A percentile compares a stretch with the other conserved stretches of the same genome.
These are phyloP conservation scores for Potorous gilbertii DNA, from an alignment of 2,797 vertebrate genomes.

Conservation along the genomic window DNA sequence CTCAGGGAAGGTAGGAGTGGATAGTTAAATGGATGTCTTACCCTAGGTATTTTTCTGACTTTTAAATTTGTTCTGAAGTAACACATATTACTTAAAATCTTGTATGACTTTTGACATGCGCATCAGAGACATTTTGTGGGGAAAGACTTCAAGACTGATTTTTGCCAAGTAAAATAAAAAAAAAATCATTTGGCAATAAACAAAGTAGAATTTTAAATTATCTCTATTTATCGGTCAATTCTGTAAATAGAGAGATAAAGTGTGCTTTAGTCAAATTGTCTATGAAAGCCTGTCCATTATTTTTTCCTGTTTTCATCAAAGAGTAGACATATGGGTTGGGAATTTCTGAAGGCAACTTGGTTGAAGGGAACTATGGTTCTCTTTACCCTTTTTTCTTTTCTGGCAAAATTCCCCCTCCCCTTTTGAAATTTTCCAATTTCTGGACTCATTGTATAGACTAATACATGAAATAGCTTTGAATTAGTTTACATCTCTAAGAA, in stretches of 20 bases:
- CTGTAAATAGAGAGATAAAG: not conserved
- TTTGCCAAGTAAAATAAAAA: not conserved
- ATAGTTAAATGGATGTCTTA: not conserved
- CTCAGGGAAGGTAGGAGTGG: not conserved
- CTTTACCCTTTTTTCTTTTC: not conserved
- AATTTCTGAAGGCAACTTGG: not conserved
- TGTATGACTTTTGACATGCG: not conserved
- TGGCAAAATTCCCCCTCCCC: not conserved
- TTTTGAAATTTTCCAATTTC: not conserved
- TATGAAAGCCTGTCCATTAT: not conserved
- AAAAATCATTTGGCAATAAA: not conserved
- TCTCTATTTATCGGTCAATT: not conserved
- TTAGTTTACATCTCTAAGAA: not conserved
- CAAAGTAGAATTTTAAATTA: not conserved
- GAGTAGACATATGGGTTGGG: not conserved
- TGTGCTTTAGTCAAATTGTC: not conserved
- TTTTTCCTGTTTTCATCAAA: not conserved
- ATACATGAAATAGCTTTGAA: not conserved
- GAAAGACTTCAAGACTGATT: not conserved
- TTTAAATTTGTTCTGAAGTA: not conserved
- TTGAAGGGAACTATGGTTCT: not conserved
- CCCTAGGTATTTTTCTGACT: not conserved
- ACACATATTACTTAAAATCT: not conserved
- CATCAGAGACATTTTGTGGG: not conserved
- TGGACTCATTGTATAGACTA: not conserved